Evolutionary conservation across 2,113 vertebrate species (phyloP), one percentile per base, ranked within the genome.

Genomic region (Phylloscopus trochilus): DNA sequence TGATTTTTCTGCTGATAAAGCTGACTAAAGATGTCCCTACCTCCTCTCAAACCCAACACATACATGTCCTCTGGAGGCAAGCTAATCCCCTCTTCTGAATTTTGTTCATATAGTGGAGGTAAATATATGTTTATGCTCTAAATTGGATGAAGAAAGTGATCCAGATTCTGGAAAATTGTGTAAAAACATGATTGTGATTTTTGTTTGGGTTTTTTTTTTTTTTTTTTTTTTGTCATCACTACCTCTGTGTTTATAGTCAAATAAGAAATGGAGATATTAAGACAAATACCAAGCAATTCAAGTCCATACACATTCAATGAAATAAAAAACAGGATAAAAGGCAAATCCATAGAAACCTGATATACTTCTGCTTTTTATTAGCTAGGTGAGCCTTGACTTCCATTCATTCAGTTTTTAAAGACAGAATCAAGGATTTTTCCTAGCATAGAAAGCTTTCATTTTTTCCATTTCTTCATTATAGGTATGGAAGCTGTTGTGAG

Each of bases 1-100:
- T 27, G 33, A 68, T 72, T 95, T 74, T 89, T 68, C 60, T 81
- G 49, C 39, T 67, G 60, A 51, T 90, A 84, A 89, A 74, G 8
- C 28, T 62, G 51, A 73, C 37, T 73, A 47, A 80, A 80, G 26
- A 55, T 37, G 15, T 78, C 87, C 39, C 35, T 91, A 37, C 24
- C 12, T 77, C 39, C 19, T 83, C 20, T 81, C 28, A 77, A 76
- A 67, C 30, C 16, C 43, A 51, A 53, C 47, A 64, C 6, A 14
- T 18, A 4, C 8, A 2, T 49, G 31, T 55, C 5, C 44, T 52
- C 49, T 67, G 28, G 12, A 70, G 24, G 15, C 15, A 89, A 83
- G n/a, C 33, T 28, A 31, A 30, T 37, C 7, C 1, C 16, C 4
- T 15, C 21, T 53, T 87, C 60, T 87, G 24, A 88, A 66, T 93